These are phyloP conservation scores for Polypterus senegalus DNA, from an alignment of 2,113 vertebrate species.

Conservation along the genomic window DNA sequence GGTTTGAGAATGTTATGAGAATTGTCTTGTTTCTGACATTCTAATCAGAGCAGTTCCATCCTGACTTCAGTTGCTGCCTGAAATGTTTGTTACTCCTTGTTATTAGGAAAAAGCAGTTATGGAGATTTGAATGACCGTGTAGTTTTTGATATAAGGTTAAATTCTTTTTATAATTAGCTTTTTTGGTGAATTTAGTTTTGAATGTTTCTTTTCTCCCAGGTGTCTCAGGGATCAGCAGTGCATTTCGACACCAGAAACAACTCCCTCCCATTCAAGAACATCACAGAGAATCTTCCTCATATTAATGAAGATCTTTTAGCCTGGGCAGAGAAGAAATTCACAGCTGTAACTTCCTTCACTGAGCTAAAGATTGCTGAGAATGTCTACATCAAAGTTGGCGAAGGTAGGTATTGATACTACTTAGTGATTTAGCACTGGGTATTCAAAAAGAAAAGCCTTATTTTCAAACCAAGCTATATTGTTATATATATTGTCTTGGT, in stretches of 20 bases:
- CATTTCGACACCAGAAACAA: conserved; percentile 63
- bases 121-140: neutral
- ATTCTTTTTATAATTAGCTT: too few species aligned
- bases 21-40: too few species aligned
- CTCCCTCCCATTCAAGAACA: conserved; percentile 52
- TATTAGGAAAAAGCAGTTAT: too few species aligned
- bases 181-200: neutral
- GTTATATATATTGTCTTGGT: too few species aligned
- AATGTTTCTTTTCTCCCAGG: conserved; percentile 48
- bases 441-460: too few species aligned
- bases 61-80: too few species aligned
- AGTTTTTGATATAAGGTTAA: neutral
- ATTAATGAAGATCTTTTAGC: conserved; percentile 74
- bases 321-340: conserved; percentile 76
- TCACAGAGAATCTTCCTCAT: conserved; percentile 59
- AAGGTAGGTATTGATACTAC: conserved; percentile 56
- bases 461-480: too few species aligned
- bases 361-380: conserved; percentile 82
- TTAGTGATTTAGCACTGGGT: too few species aligned
- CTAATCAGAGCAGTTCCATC: too few species aligned
- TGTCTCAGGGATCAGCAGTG: conserved; percentile 67
- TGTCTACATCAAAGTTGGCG: conserved; percentile 93
- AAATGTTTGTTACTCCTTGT: too few species aligned
- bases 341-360: conserved; percentile 88
- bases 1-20: too few species aligned